A percentile compares a stretch with the other conserved stretches of the same genome.
Evolutionary conservation across 35 echinoderm and acorn worm species (phyloP).

Genomic region (Heliocidaris tuberculata): DNA sequence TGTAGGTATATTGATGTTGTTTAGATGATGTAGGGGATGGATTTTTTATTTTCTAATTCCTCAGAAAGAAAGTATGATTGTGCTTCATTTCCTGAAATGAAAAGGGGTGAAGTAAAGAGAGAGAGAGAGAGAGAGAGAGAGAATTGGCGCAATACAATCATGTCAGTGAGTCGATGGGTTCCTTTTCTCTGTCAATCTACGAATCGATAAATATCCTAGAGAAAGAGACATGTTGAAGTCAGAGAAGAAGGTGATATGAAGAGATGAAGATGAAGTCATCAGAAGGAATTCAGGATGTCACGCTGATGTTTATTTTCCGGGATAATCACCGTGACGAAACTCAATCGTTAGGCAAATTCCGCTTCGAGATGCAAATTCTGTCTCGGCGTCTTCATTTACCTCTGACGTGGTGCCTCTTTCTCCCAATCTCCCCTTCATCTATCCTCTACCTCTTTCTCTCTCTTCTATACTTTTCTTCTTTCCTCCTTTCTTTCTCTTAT

Average conservation of each 20-base stretch:
- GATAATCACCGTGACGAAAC: conserved; percentile 40
- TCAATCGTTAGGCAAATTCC: conserved; percentile 43
- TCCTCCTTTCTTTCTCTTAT: not conserved
- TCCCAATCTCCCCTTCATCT: not conserved
- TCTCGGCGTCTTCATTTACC: not conserved
- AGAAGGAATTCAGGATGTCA: conserved; percentile 25
- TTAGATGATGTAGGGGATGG: too few species aligned
- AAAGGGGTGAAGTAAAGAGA: too few species aligned
- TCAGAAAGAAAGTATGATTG: too few species aligned
- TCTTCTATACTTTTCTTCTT: not conserved
- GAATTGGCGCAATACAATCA: not conserved
- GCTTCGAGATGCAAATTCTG: not conserved
- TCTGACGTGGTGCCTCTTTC: not conserved
- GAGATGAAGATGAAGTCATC: conserved; percentile 45
- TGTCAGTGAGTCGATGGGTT: not conserved
- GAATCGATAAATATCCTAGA: not conserved
- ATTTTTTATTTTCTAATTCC: too few species aligned
- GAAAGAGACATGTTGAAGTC: not conserved
- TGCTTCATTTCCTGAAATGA: too few species aligned
- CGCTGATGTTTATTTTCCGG: conserved; percentile 37
- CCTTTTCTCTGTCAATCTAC: not conserved
- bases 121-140: too few species aligned
- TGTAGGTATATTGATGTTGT: too few species aligned
- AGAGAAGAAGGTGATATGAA: not conserved
- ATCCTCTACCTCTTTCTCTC: not conserved